Conservation (phyloP, 2,797 vertebrate species). For the Eupleurogrammus muticus region DNA sequence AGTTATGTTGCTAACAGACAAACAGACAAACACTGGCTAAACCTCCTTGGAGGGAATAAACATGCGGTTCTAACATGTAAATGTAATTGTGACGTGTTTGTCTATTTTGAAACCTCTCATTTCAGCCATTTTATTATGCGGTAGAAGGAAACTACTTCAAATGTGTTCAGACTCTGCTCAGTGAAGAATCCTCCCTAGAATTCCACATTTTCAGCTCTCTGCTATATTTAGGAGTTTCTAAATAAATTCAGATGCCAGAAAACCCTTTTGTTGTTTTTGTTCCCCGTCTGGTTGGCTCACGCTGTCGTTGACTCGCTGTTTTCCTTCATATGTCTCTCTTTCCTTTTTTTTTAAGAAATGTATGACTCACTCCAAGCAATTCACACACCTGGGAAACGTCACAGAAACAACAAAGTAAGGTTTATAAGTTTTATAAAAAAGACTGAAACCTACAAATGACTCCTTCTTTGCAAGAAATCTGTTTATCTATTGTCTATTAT, state of each 20-base stretch:
- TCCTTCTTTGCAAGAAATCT: not conserved
- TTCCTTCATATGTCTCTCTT: constrained; percentile 6
- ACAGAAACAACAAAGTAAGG: constrained; percentile 92
- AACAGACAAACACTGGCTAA: no score
- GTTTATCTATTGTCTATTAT: not conserved
- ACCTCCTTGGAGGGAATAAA: no score
- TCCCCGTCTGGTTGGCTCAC: not conserved
- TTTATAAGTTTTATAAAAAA: not conserved
- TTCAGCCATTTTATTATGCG: not conserved
- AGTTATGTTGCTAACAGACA: no score
- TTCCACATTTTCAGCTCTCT: not conserved
- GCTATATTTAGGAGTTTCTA: constrained; percentile 7
- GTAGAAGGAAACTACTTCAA: not conserved
- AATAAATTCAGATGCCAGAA: not conserved
- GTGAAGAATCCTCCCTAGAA: not conserved
- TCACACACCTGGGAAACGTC: constrained; percentile 94
- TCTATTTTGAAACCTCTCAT: no score
- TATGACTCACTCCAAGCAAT: constrained; percentile 93
- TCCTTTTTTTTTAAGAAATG: constrained; percentile 87
- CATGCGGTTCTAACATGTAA: no score
- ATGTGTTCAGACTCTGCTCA: not conserved
- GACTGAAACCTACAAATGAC: not conserved
- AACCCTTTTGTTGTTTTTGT: not conserved
- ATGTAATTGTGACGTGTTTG: no score
- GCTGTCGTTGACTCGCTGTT: not conserved